Evolutionary conservation across 1,140 invertebrate genomes (phyloP), one percentile per base, ranked within the genome.

Genomic region (Pissodes strobi): DNA sequence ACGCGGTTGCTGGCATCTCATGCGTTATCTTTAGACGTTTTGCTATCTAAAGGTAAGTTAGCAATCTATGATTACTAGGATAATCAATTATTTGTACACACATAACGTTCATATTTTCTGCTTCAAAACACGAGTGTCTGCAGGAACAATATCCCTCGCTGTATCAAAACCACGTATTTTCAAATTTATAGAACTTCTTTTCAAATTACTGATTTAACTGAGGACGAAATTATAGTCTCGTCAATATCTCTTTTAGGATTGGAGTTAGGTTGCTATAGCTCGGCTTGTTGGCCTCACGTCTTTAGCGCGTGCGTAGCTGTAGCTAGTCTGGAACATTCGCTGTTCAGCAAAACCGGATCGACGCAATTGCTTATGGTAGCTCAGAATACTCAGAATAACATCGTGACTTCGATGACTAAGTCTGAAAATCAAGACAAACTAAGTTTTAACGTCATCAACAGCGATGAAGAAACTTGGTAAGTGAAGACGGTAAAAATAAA

Each of bases 271-370:
- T 94, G 92, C 63, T 93, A 95, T 73, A 91, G 92, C 21, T 85
- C 90, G 34, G 91, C 95, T 63, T 96, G 93, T 73, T 97, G 95
- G 95, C 88, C 89, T 27, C 93, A 95, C 77, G 91, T 97, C 58
- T 95, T 97, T 75, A 88, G 89, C 77, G 94, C 87, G 6, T 95
- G 92, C 73, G 84, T 93, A n/a, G 93, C 94, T 74, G 91, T 95
- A 21, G 88, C 90, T n/a, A 89, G 90, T 69, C 78, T 96, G 68
- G 94, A 96, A 73, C 91, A 94, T 75, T 88, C 88, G 1, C 87
- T 94, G 63, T 95, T 94, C 66, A 92, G 91, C 61, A 83, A 83
- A 71, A 84, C 83, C 10, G 78, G 84, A 0, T 84, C 83, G 1
- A 73, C 77, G 1, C 77, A 78, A 63, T 53, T 78, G 10, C 55